Conservation (phyloP, 2,113 vertebrate genomes). For the Pimephales promelas region DNA sequence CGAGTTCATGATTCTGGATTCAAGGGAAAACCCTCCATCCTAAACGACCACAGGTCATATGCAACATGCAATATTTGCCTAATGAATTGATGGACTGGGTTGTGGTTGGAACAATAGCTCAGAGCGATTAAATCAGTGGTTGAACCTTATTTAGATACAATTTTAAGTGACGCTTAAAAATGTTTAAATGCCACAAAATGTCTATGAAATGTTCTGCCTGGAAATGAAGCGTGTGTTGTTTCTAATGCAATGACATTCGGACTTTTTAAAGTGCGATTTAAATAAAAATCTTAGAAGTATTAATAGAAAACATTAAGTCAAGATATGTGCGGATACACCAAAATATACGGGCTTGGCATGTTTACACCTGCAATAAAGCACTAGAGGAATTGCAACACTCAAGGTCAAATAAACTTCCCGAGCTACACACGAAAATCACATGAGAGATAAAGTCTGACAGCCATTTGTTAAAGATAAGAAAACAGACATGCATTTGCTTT, state of each 20-base stretch:
- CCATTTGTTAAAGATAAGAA: background rate
- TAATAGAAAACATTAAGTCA: background rate
- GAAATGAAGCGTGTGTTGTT: background rate
- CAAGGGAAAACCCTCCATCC: background rate
- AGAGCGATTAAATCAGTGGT: background rate
- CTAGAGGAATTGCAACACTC: constrained; percentile 9
- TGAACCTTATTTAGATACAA: background rate
- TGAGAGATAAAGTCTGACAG: background rate
- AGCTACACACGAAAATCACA: background rate
- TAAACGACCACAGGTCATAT: constrained; percentile 21
- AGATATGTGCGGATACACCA: background rate
- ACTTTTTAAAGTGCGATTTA: background rate
- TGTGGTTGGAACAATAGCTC: constrained; percentile 5
- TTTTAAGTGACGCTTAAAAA: background rate
- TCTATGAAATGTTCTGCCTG: background rate
- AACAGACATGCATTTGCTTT: background rate
- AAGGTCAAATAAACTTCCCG: constrained; percentile 32
- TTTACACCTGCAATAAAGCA: constrained; percentile 11
- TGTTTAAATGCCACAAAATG: background rate
- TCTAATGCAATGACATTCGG: background rate
- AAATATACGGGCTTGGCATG: background rate
- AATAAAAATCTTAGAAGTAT: background rate
- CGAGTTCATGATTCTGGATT: background rate
- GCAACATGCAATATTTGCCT: constrained; percentile 10
- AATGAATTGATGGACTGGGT: background rate